Percentiles rank a stretch among this genome's conserved stretches.
Conservation (phyloP, 2,113 vertebrate species). For the Glaucomys volans region DNA sequence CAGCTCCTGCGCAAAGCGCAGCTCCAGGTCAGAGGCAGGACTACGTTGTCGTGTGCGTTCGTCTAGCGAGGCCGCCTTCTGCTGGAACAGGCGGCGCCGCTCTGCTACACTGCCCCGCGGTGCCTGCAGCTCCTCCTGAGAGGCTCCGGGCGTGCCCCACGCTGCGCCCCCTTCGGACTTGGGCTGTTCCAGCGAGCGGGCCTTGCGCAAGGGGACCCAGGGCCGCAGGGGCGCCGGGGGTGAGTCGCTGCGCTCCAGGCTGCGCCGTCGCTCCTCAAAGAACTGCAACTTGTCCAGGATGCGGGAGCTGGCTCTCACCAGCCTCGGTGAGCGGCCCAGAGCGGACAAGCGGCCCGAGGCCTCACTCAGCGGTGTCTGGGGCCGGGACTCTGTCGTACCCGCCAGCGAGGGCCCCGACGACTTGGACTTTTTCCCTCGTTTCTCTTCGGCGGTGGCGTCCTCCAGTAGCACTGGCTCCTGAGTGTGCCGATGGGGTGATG, state of each 20-base stretch:
- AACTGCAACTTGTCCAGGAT: slow-evolving; percentile 95
- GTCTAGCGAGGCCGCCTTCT: slow-evolving; percentile 96
- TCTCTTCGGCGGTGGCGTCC: slow-evolving; percentile 95
- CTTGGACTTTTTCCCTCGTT: slow-evolving; percentile 92
- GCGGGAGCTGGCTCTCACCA: slow-evolving; percentile 93
- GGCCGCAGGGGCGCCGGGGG: slow-evolving; percentile 89
- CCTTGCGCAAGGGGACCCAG: slow-evolving; percentile 94
- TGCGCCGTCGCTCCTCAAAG: slow-evolving; percentile 94
- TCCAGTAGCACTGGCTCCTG: slow-evolving; percentile 88
- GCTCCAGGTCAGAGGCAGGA: slow-evolving; percentile 94
- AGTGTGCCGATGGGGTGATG: slow-evolving; percentile 92
- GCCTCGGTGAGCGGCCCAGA: slow-evolving; percentile 93
- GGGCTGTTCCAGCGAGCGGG: slow-evolving; percentile 94
- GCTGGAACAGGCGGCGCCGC: slow-evolving; percentile 92
- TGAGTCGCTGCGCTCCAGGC: slow-evolving; percentile 94
- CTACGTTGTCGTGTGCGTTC: slow-evolving; percentile 91
- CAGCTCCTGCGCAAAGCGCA: slow-evolving; percentile 96
- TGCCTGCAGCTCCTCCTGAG: slow-evolving; percentile 92
- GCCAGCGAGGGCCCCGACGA: slow-evolving; percentile 90
- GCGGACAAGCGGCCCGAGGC: slow-evolving; percentile 92
- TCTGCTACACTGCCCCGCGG: slow-evolving; percentile 88
- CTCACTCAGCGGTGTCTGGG: slow-evolving; percentile 94
- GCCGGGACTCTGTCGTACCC: slow-evolving; percentile 91
- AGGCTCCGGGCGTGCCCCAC: slow-evolving; percentile 89
- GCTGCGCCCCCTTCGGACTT: slow-evolving; percentile 85